A percentile compares a stretch with the other conserved stretches of the same genome.
Conservation (phyloP, 2,113 vertebrate species). For the Shinisaurus crocodilurus region DNA sequence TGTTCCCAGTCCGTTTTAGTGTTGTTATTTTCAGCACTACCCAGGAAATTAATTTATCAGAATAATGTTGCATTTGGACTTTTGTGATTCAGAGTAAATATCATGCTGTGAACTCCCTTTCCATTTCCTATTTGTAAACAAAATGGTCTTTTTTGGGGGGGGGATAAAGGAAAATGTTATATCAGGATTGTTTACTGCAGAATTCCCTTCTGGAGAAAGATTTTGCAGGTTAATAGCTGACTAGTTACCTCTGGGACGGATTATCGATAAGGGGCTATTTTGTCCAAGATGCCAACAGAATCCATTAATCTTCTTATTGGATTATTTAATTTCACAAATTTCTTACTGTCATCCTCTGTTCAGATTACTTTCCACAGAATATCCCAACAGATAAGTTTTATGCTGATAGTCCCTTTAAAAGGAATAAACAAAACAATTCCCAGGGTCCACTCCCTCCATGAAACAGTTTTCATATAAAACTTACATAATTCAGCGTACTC, state of each 20-base stretch:
- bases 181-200: neutral
- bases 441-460: neutral
- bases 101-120: neutral
- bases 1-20: neutral
- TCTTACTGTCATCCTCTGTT: neutral
- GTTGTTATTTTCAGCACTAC: neutral
- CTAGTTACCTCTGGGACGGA: neutral
- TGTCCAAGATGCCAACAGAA: neutral
- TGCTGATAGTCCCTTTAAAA: constrained; percentile 23
- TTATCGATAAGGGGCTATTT: constrained; percentile 6
- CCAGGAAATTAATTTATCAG: constrained; percentile 5
- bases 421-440: constrained; percentile 20
- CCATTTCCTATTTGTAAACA: neutral
- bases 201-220: neutral
- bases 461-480: neutral
- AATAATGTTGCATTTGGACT: neutral
- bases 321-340: constrained; percentile 5
- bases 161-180: neutral
- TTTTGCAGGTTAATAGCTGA: neutral
- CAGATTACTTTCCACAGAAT: constrained; percentile 13
- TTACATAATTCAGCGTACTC: neutral
- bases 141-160: neutral
- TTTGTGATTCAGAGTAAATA: neutral
- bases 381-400: neutral
- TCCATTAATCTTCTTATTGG: constrained; percentile 5